These are phyloP conservation scores for Meteorus sp. DNA, from an alignment of 1,140 invertebrate genomes.

Conservation along the genomic window DNA sequence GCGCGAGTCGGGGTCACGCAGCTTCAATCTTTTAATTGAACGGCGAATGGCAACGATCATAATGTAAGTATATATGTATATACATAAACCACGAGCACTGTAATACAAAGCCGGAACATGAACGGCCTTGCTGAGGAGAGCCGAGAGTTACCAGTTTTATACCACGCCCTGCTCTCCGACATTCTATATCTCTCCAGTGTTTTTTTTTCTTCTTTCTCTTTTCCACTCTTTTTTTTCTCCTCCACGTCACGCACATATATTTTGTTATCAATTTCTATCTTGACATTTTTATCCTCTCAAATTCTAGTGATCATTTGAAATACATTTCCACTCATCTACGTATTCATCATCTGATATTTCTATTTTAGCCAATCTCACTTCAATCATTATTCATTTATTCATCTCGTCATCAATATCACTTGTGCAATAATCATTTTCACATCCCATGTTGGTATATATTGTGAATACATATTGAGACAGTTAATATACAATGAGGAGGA, in stretches of 20 bases:
- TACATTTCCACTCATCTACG: too few relatives aligned
- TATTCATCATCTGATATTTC: too few relatives aligned
- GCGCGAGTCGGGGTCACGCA: slow-evolving; percentile 12
- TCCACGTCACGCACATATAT: neutral
- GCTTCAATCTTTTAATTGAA: slow-evolving; percentile 14
- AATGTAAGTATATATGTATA: neutral
- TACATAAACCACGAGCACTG: neutral
- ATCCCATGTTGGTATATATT: too few relatives aligned
- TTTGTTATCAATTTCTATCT: neutral
- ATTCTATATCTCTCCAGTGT: neutral
- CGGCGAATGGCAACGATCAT: neutral
- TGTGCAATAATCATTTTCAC: too few relatives aligned
- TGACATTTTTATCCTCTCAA: neutral
- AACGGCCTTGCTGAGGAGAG: slow-evolving; percentile 21
- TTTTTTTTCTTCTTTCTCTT: neutral
- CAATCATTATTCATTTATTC: too few relatives aligned
- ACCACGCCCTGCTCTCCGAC: slow-evolving; percentile 19
- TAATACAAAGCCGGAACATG: slow-evolving; percentile 17
- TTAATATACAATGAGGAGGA: neutral
- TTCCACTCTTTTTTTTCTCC: neutral
- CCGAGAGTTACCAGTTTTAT: slow-evolving; percentile 3
- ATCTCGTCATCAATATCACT: too few relatives aligned
- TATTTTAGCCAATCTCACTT: too few relatives aligned
- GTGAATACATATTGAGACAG: neutral
- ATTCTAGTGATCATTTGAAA: neutral